Evolutionary conservation across 2,888 invertebrate species (phyloP).

Genomic region (Brenthis ino): DNA sequence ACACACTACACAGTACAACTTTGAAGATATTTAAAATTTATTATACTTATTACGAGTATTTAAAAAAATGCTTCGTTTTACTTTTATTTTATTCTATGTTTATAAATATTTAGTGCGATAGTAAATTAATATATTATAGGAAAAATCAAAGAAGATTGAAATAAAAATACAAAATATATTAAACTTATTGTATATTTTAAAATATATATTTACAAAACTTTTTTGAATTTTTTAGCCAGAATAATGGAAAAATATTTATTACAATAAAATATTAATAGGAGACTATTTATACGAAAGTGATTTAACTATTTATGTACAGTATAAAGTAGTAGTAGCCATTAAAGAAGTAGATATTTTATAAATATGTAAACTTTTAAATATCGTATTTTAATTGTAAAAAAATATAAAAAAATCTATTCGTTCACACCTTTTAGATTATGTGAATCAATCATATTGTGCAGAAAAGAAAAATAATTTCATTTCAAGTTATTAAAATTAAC

Average conservation of each 20-base stretch:
- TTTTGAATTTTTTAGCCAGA: constrained; percentile 11
- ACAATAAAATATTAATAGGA: constrained; percentile 7
- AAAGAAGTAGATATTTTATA: constrained; percentile 11
- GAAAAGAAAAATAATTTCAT: constrained; percentile 17
- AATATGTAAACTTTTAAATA: constrained; percentile 19
- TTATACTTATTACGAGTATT: too few relatives aligned
- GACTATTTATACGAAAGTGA: constrained; percentile 19
- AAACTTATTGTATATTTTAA: constrained; percentile 42
- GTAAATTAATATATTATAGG: not conserved
- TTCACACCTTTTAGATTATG: constrained; percentile 6
- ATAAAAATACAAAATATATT: constrained; percentile 31
- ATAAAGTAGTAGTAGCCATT: constrained; percentile 12
- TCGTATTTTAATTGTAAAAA: constrained; percentile 15
- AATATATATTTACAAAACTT: constrained; percentile 44
- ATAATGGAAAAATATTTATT: constrained; percentile 12
- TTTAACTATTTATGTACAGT: constrained; percentile 23
- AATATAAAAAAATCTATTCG: constrained; percentile 16
- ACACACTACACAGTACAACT: too few relatives aligned
- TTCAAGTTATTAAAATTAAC: constrained; percentile 57
- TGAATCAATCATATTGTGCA: constrained; percentile 21
- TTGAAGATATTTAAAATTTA: too few relatives aligned
- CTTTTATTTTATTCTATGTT: too few relatives aligned
- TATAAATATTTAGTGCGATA: too few relatives aligned
- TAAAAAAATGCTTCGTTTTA: too few relatives aligned
- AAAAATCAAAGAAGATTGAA: not conserved